Evolutionary conservation across 2,113 vertebrate genomes (phyloP).

Genomic region (Acinonyx jubatus): DNA sequence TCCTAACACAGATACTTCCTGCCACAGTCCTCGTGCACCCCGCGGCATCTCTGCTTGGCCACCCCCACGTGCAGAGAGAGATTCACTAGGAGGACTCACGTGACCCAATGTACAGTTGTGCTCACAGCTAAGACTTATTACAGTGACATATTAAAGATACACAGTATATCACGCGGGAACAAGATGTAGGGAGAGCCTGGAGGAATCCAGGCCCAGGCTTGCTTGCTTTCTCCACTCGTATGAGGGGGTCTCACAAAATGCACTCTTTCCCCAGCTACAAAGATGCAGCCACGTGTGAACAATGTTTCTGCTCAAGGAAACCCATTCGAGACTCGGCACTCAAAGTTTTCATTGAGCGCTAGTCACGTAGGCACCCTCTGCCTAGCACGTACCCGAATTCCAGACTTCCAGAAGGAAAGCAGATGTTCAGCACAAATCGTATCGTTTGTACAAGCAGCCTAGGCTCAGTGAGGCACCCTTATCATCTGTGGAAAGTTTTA

Average conservation of each 20-base stretch:
- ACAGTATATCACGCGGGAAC: not conserved
- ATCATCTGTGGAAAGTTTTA: not conserved
- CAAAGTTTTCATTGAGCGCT: not conserved
- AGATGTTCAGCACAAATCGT: not conserved
- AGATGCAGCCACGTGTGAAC: not conserved
- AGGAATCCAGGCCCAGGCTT: not conserved
- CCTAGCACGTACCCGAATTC: not conserved
- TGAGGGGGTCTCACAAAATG: not conserved
- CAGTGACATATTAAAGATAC: not conserved
- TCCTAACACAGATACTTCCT: not conserved
- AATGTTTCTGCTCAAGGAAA: not conserved
- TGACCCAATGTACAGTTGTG: not conserved
- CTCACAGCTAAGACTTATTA: not conserved
- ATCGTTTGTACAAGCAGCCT: not conserved
- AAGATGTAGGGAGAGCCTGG: not conserved
- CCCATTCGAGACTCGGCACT: not conserved
- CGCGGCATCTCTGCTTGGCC: not conserved
- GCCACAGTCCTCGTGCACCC: not conserved
- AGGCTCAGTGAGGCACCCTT: not conserved
- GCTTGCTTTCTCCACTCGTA: not conserved
- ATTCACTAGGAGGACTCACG: not conserved
- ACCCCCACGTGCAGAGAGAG: not conserved
- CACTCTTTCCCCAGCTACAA: not conserved
- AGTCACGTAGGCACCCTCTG: not conserved
- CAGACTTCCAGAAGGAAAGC: not conserved